Conservation (phyloP, 2,797 vertebrate species). For the Tragelaphus oryx region DNA sequence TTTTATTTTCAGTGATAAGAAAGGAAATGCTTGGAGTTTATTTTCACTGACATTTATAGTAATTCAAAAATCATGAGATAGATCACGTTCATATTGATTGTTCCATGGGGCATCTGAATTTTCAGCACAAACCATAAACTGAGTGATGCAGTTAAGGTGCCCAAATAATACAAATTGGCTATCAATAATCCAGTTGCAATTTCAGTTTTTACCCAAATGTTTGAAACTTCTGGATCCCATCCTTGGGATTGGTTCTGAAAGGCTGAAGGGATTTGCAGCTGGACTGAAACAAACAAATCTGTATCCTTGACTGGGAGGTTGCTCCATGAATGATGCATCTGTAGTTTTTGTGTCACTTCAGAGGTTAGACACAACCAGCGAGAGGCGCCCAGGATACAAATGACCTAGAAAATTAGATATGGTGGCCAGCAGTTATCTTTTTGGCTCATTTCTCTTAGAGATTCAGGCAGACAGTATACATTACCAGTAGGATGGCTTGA, state of each 20-base stretch:
- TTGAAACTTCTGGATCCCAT: slow-evolving; percentile 46
- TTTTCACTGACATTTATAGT: slow-evolving; percentile 56
- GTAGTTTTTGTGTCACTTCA: slow-evolving; percentile 45
- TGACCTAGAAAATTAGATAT: neutral
- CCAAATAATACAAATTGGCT: slow-evolving; percentile 38
- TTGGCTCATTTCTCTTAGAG: neutral
- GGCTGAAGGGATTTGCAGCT: slow-evolving; percentile 57
- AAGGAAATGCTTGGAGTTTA: slow-evolving; percentile 37
- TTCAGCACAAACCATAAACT: slow-evolving; percentile 41
- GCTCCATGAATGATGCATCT: slow-evolving; percentile 47
- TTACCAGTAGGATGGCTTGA: neutral
- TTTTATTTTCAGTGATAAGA: slow-evolving; percentile 55
- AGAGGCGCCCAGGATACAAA: neutral
- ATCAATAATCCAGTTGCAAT: slow-evolving; percentile 40
- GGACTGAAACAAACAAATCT: slow-evolving; percentile 55
- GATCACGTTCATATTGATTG: slow-evolving; percentile 39
- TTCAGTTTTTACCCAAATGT: slow-evolving; percentile 43
- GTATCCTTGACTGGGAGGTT: slow-evolving; percentile 32
- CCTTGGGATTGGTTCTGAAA: slow-evolving; percentile 37
- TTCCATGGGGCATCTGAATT: neutral
- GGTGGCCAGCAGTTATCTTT: slow-evolving; percentile 2
- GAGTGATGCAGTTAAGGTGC: slow-evolving; percentile 36
- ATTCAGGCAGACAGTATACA: neutral
- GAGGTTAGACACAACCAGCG: slow-evolving; percentile 30
- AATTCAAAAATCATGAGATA: slow-evolving; percentile 41